phyloP scores from a whole-genome alignment of 2,888 invertebrate species.

The Diadegma fenestrale region DNA sequence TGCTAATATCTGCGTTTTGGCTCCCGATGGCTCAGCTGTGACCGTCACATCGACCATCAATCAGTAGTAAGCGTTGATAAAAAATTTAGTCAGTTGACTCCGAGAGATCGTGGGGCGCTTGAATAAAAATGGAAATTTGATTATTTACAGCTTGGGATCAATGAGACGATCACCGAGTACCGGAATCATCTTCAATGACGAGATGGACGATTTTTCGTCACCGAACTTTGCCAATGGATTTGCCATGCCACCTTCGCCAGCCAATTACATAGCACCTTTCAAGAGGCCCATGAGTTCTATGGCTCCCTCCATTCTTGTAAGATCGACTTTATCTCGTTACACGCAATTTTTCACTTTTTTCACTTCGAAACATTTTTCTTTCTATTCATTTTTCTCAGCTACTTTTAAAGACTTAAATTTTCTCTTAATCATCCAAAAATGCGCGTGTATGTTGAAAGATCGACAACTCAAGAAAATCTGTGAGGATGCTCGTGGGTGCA shows the following conservation, averaged over 20 bases:
- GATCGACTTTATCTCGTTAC: not conserved
- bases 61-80: constrained; percentile 86
- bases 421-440: not conserved
- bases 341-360: not conserved
- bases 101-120: no score
- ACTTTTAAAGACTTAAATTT: not conserved
- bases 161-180: constrained; percentile 91
- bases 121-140: no score
- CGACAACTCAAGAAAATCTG: not conserved
- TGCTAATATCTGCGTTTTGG: constrained; percentile 94
- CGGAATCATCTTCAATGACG: constrained; percentile 96
- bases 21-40: constrained; percentile 95
- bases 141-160: constrained; percentile 88
- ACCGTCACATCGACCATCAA: constrained; percentile 96
- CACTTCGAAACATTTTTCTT: not conserved
- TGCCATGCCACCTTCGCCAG: constrained; percentile 90
- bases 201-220: constrained; percentile 97
- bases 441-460: not conserved
- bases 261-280: constrained; percentile 92
- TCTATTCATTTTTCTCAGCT: not conserved
- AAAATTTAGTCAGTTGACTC: not conserved
- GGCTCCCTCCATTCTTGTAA: constrained; percentile 89
- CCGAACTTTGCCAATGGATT: constrained; percentile 90
- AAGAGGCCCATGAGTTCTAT: constrained; percentile 95
- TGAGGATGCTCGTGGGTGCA: constrained; percentile 75